phyloP scores from a whole-genome alignment of 2,797 vertebrate genomes.

The Dendrocincla tyrannina region DNA sequence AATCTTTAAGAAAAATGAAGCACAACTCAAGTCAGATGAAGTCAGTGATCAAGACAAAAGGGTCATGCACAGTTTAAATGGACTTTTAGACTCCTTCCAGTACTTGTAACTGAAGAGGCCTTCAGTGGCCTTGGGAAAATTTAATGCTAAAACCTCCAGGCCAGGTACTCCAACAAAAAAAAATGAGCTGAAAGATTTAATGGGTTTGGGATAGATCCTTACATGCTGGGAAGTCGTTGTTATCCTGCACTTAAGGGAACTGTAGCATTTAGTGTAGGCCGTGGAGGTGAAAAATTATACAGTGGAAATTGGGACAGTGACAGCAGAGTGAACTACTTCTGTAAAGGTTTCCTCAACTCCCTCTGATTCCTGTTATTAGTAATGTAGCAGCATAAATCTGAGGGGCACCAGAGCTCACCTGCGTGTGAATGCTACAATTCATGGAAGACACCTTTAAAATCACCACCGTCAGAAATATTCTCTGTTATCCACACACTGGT shows the following conservation, averaged over 20 bases:
- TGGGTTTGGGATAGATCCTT: background rate
- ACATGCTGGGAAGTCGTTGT: background rate
- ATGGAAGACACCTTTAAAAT: background rate
- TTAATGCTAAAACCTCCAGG: background rate
- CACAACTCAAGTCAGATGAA: background rate
- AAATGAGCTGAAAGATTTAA: background rate
- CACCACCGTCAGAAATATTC: background rate
- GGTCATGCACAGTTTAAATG: constrained; percentile 21
- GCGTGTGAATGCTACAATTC: background rate
- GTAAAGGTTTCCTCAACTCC: background rate
- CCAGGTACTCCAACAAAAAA: background rate
- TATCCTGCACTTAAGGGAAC: background rate
- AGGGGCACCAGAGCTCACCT: background rate
- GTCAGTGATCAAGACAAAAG: constrained; percentile 13
- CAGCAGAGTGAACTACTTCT: background rate
- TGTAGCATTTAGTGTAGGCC: background rate
- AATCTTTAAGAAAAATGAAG: background rate
- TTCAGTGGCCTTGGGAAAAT: background rate
- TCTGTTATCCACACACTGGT: background rate
- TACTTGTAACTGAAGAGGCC: background rate
- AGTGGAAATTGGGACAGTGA: background rate
- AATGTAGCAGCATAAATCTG: background rate
- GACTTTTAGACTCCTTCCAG: background rate
- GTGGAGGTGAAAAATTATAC: background rate
- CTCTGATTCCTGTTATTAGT: background rate